Base-by-base conservation (phyloP, 1,140 invertebrate species). In the Formica exsecta region DNA sequence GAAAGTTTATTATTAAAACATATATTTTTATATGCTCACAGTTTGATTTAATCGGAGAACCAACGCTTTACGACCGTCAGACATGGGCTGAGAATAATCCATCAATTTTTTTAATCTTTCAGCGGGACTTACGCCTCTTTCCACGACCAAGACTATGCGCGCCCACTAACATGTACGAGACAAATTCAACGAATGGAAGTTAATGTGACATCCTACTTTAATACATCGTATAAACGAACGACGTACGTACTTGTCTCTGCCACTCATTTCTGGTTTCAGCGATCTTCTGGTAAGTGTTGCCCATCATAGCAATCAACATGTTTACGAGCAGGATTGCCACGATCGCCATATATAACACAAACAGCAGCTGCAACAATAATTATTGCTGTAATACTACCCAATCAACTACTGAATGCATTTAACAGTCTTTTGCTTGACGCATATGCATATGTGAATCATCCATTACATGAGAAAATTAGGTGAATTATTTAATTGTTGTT, bases 231-330 rank as follows among this genome's bases (percentile, higher is more conserved):
- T 36, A 19, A 32, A 54, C 38, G 71, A 44, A 65, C 32, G 9
- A 85, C 86, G 54, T 95, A 85, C 86, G 41, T 95, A 98, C 97
- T 96, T 99, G 99, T 95, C 99, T 95, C 95, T 99, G 98, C 98
- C 99, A 99, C 94, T 99, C 99, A 94, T 99, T 99, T 90, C 98
- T 96, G 3, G 99, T 99, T 94, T 99, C 98, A 3, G 98, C 98
- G 89, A 99, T 99, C 94, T 98, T 98, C 94, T 99, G 98, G 94
- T 99, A 99, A 29, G 99, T 99, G 94, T 99, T 99, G 1, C 99
- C 99, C 99, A 99, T 99, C 99, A 99, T 99, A 90, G 99, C 99
- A 92, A 99, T 99, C 93, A 99, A 96, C 98, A 99, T 99, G 96
- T 99, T 99, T 19, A 99, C 98, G 77, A 99, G 95, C 11, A 99